Conservation (phyloP, 2,113 vertebrate genomes). For the Antechinus stuartii region DNA sequence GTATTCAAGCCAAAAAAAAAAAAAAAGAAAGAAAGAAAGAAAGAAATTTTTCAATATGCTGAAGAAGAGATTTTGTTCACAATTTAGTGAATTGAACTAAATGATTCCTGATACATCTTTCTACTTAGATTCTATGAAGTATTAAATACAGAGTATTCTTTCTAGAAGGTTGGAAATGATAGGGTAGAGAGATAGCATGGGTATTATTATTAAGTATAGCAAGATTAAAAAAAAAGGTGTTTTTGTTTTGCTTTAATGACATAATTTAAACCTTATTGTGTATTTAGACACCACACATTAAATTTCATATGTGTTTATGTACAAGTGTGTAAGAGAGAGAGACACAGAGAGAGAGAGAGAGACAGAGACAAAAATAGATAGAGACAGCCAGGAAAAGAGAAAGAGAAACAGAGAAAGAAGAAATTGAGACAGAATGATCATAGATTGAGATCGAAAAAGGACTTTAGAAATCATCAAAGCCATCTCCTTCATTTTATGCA, state of each 20-base stretch:
- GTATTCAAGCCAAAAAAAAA: neutral
- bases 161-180: neutral
- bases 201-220: neutral
- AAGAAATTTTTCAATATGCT: no score
- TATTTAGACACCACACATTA: neutral
- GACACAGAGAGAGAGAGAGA: no score
- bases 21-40: no score
- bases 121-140: neutral
- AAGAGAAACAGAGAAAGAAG: no score
- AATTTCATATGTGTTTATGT: neutral
- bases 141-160: neutral
- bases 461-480: neutral
- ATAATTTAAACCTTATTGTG: neutral
- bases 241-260: neutral
- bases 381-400: no score
- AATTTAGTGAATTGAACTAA: neutral
- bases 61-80: neutral
- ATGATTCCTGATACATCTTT: neutral
- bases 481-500: neutral
- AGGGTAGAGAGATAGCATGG: no score
- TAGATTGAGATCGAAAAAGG: neutral
- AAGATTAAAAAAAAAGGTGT: neutral
- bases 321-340: neutral
- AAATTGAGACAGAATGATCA: neutral
- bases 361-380: no score